Percentiles rank a stretch among this genome's conserved stretches.
Evolutionary conservation across 23 tunicate genomes (phyloP).

Genomic region (Ciona savignyi): DNA sequence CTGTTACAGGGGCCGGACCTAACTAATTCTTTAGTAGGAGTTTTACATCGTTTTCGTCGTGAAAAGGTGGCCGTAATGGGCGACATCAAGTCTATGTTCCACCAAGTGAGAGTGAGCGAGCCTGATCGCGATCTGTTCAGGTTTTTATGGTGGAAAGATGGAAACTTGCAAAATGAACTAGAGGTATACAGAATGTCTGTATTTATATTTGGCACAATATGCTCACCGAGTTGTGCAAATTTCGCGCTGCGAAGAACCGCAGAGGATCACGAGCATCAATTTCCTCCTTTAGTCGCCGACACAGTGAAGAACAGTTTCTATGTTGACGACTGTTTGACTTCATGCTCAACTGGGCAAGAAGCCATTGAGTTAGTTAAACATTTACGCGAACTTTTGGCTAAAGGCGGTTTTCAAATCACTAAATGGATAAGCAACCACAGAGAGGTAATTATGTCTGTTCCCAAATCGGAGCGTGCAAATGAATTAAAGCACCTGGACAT

Average conservation of each 20-base stretch:
- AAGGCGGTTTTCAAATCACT: constrained; percentile 28
- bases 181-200: constrained; percentile 29
- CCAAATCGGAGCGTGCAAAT: constrained; percentile 27
- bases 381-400: not conserved
- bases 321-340: constrained; percentile 45
- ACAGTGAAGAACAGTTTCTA: constrained; percentile 41
- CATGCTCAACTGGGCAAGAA: not conserved
- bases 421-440: constrained; percentile 39
- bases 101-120: constrained; percentile 23
- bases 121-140: constrained; percentile 25
- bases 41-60: constrained; percentile 22
- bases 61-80: too few relatives aligned
- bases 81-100: constrained; percentile 29
- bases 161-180: constrained; percentile 14
- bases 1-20: constrained; percentile 33
- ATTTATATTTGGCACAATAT: constrained; percentile 27
- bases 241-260: constrained; percentile 17
- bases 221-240: constrained; percentile 45
- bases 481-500: constrained; percentile 12
- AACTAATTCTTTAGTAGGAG: constrained; percentile 22
- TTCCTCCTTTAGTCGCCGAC: constrained; percentile 2
- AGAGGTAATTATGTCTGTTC: constrained; percentile 14
- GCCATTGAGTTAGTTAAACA: constrained; percentile 20
- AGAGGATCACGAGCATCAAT: constrained; percentile 18
- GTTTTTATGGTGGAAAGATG: constrained; percentile 45